These are phyloP conservation scores for Neocrepidodera transversa DNA, from an alignment of 2,888 invertebrate genomes.

Conservation along the genomic window DNA sequence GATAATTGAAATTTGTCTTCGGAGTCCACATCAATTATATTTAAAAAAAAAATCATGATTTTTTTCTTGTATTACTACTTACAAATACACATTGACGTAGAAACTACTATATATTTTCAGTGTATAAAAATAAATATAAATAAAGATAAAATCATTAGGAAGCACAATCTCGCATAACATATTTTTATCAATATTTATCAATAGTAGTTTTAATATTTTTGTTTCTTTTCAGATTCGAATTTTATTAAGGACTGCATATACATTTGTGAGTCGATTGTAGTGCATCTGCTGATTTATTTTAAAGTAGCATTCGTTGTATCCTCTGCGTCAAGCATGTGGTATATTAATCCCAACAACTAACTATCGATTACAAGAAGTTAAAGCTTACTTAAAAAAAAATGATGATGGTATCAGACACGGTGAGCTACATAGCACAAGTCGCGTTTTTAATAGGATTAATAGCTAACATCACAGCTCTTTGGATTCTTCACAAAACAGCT, in stretches of 20 bases:
- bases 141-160: too few relatives aligned
- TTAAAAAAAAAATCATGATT: too few relatives aligned
- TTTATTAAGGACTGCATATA: neutral
- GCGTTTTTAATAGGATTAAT: slow-evolving; percentile 71
- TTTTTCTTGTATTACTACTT: too few relatives aligned
- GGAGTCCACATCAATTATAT: too few relatives aligned
- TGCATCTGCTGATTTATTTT: neutral
- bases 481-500: slow-evolving; percentile 74
- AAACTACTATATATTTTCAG: too few relatives aligned
- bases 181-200: neutral
- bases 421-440: slow-evolving; percentile 28
- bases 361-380: neutral
- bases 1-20: too few relatives aligned
- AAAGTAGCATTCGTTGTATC: neutral
- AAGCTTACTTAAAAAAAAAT: neutral
- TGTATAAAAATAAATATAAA: too few relatives aligned
- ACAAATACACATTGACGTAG: too few relatives aligned
- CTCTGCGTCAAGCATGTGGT: neutral
- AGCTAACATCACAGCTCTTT: slow-evolving; percentile 79
- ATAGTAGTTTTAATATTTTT: neutral
- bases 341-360: neutral
- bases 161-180: too few relatives aligned
- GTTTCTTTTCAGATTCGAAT: neutral
- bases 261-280: neutral
- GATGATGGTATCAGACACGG: slow-evolving; percentile 25